phyloP scores from a whole-genome alignment of 1,140 invertebrate genomes.

The Papilio helenus region DNA sequence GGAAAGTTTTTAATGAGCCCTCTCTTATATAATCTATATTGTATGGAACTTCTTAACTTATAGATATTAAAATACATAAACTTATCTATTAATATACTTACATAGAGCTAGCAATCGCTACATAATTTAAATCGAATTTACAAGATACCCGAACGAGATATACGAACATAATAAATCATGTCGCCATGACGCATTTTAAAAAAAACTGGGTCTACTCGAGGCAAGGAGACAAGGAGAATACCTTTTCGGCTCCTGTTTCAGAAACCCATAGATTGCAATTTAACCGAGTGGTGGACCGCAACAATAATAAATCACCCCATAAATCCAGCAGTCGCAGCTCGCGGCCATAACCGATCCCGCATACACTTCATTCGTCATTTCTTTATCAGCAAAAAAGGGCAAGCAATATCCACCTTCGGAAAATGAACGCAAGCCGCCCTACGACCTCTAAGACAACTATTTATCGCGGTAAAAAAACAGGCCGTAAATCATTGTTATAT shows the following conservation, averaged over 20 bases:
- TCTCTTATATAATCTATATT: conserved; percentile 23
- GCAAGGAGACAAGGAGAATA: conserved; percentile 7
- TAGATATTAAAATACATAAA: background rate
- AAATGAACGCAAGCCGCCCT: conserved; percentile 70
- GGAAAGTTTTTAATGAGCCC: conserved; percentile 32
- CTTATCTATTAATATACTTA: background rate
- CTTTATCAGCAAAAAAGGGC: conserved; percentile 74
- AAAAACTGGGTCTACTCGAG: background rate
- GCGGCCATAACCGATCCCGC: conserved; percentile 63
- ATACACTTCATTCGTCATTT: conserved; percentile 74
- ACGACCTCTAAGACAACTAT: conserved; percentile 76
- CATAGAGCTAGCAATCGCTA: background rate
- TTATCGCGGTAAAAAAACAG: conserved; percentile 65
- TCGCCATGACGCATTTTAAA: background rate
- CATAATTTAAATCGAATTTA: background rate
- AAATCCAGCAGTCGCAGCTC: conserved; percentile 54
- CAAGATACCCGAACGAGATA: background rate
- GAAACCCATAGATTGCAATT: conserved; percentile 42
- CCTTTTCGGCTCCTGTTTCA: conserved; percentile 39
- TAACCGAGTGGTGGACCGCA: conserved; percentile 42
- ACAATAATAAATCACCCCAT: conserved; percentile 56
- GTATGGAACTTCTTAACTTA: background rate
- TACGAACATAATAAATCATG: background rate
- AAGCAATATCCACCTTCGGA: conserved; percentile 68
- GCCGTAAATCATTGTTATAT: conserved; percentile 73